These are phyloP conservation scores for Pedetes capensis DNA, from an alignment of 2,113 vertebrate species.

Conservation along the genomic window DNA sequence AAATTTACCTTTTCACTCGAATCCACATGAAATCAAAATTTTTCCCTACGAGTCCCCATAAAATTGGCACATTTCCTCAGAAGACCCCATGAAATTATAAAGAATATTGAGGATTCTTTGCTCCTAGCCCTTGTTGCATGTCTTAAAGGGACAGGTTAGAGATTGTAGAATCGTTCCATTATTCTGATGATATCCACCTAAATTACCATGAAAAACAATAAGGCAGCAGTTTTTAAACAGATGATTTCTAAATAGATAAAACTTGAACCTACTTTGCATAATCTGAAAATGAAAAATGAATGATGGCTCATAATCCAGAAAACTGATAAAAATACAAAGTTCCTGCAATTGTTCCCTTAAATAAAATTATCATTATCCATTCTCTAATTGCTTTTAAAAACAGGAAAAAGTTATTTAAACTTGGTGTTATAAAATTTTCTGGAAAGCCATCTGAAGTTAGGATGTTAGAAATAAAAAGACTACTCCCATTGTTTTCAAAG, in stretches of 20 bases:
- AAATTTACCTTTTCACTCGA: conserved; percentile 83
- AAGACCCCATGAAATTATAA: conserved; percentile 82
- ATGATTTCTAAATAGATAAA: conserved; percentile 34
- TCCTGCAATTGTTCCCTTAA: background rate
- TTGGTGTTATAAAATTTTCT: background rate
- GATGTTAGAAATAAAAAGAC: background rate
- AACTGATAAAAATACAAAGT: background rate
- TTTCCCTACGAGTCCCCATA: conserved; percentile 76
- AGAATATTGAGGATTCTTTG: conserved; percentile 79
- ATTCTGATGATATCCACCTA: conserved; percentile 53
- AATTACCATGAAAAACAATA: conserved; percentile 17
- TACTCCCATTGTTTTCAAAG: background rate
- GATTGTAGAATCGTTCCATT: conserved; percentile 41
- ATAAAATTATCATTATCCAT: background rate
- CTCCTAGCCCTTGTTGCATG: conserved; percentile 48
- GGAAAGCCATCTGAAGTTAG: conserved; percentile 7
- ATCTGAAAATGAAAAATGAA: conserved; percentile 27
- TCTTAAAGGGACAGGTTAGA: conserved; percentile 72
- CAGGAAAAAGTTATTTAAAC: background rate
- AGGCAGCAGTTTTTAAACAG: conserved; percentile 49
- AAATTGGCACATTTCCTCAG: conserved; percentile 81
- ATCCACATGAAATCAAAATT: conserved; percentile 83
- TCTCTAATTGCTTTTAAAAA: background rate
- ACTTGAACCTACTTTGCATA: conserved; percentile 3
- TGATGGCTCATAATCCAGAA: background rate